A percentile compares a stretch with the other conserved stretches of the same genome.
These are phyloP conservation scores for Uromys caudimaculatus DNA, from an alignment of 2,797 vertebrate genomes.

Conservation along the genomic window DNA sequence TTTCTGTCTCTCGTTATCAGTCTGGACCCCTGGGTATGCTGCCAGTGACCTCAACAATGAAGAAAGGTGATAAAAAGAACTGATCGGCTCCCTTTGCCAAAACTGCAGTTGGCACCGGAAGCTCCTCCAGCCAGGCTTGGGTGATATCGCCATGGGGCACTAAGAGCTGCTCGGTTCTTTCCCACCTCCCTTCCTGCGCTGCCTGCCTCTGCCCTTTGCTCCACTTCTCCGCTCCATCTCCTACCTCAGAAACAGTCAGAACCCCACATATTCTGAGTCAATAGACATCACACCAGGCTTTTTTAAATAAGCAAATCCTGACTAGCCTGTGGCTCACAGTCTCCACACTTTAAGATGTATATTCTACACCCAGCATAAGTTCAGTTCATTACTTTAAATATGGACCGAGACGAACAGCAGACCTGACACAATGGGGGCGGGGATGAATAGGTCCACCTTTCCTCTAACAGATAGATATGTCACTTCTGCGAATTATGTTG, in stretches of 20 bases:
- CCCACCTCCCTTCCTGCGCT: background rate
- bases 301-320: background rate
- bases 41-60: background rate
- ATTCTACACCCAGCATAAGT: background rate
- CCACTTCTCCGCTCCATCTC: too few species aligned
- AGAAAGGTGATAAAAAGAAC: background rate
- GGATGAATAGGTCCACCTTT: background rate
- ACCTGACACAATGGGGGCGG: background rate
- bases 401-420: background rate
- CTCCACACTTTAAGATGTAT: background rate
- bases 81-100: background rate
- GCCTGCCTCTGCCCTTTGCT: background rate
- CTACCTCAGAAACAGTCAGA: constrained; percentile 1
- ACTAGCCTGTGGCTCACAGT: background rate
- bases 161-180: background rate
- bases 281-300: background rate
- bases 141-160: background rate
- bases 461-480: background rate
- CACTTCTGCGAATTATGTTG: background rate
- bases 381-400: background rate
- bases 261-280: background rate
- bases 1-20: background rate
- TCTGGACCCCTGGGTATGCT: background rate
- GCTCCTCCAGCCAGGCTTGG: background rate
- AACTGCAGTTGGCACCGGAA: background rate